Conservation (phyloP, 2,113 vertebrate species). For the Hucho hucho region DNA sequence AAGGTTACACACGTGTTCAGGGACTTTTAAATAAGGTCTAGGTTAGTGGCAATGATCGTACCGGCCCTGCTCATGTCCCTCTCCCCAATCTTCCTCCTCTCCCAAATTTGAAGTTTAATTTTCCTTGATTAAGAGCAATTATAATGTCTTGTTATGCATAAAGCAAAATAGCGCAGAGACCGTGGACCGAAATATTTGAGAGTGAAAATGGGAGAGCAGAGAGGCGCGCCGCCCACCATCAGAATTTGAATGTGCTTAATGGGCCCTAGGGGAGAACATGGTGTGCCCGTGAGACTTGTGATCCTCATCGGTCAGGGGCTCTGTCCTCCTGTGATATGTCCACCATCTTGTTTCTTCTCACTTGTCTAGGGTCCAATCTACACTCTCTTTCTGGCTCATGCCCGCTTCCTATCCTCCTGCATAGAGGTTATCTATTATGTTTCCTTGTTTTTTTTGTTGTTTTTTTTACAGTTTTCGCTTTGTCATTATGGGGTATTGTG, state of each 20-base stretch:
- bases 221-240: conserved; percentile 52
- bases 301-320: conserved; percentile 51
- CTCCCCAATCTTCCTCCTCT: conserved; percentile 57
- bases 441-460: too few species aligned
- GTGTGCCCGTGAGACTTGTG: conserved; percentile 40
- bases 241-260: conserved; percentile 70
- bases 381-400: too few species aligned
- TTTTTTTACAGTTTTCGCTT: too few species aligned
- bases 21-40: conserved; percentile 77
- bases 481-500: too few species aligned
- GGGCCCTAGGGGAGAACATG: conserved; percentile 51
- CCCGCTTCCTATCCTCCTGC: too few species aligned
- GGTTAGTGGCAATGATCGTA: conserved; percentile 72
- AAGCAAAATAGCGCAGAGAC: conserved; percentile 63
- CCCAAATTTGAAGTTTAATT: conserved; percentile 76
- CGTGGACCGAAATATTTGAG: conserved; percentile 67
- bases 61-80: conserved; percentile 38
- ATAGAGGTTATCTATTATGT: too few species aligned
- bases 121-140: conserved; percentile 79
- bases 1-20: conserved; percentile 74
- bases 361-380: neutral
- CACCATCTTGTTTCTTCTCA: conserved; percentile 29
- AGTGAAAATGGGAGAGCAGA: conserved; percentile 56
- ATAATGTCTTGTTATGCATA: conserved; percentile 71
- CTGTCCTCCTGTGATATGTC: conserved; percentile 24